Percentiles rank a stretch among this genome's conserved stretches.
These are phyloP conservation scores for Melanogrammus aeglefinus DNA, from an alignment of 2,797 vertebrate genomes.

Conservation along the genomic window DNA sequence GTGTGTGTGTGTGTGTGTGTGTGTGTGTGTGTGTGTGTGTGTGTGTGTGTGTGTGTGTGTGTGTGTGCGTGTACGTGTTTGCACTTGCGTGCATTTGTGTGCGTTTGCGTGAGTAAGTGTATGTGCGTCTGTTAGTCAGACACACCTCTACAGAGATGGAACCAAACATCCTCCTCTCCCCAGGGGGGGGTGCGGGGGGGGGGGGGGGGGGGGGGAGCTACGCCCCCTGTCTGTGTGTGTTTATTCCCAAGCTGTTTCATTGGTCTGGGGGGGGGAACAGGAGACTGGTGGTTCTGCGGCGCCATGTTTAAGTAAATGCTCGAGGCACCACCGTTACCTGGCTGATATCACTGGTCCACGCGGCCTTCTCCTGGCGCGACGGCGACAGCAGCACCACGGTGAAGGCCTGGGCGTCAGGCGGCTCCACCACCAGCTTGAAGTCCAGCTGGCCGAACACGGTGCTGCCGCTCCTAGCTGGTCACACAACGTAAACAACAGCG, in stretches of 20 bases:
- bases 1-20: neutral
- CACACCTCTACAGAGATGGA: neutral
- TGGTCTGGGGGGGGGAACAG: slow-evolving; percentile 46
- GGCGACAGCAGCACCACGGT: slow-evolving; percentile 92
- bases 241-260: slow-evolving; percentile 52
- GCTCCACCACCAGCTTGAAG: slow-evolving; percentile 93
- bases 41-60: slow-evolving; percentile 10
- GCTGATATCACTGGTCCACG: slow-evolving; percentile 97
- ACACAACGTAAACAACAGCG: neutral
- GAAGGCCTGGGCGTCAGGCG: slow-evolving; percentile 82
- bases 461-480: slow-evolving; percentile 83
- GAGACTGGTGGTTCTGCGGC: slow-evolving; percentile 46
- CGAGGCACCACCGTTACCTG: slow-evolving; percentile 77
- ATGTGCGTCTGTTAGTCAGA: neutral
- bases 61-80: neutral
- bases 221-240: slow-evolving; percentile 61
- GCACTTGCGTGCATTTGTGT: too few species aligned
- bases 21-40: too few species aligned
- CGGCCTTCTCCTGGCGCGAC: slow-evolving; percentile 94
- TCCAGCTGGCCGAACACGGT: slow-evolving; percentile 95
- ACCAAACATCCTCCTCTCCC: slow-evolving; percentile 19
- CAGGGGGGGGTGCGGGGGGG: too few species aligned
- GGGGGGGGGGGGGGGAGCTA: slow-evolving; percentile 38
- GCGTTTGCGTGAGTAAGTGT: slow-evolving; percentile 16
- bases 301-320: slow-evolving; percentile 46